Evolutionary conservation across 2,113 vertebrate genomes (phyloP), one percentile per base, ranked within the genome.

Genomic region (Cyphomyrus plagiostoma): DNA sequence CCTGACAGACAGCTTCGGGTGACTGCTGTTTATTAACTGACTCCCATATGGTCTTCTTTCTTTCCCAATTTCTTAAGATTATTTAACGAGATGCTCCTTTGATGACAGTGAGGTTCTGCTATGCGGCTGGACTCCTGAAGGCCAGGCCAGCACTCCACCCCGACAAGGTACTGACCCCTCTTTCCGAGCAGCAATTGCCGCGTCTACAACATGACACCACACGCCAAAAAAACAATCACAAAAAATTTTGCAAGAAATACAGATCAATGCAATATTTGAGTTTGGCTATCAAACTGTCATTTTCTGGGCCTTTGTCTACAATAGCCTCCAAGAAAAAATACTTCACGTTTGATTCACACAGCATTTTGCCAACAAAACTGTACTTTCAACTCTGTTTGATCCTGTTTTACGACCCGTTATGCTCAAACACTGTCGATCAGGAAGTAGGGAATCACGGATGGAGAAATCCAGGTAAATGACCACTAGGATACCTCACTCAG

Each of bases 101-200:
- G 93, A 96, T 85, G 92, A 93, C 89, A 92, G 95, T 84, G 92
- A 90, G 30, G 91, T 90, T 48, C 92, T 92, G 15, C 93, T 95
- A 88, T 98, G 97, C 93, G 95, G 96, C 90, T 97, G 97, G 97
- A 95, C 90, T 5, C 88, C 92, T n/a, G 93, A 94, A 80, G 0
- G 93, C 19, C 95, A 95, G 94, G 95, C 95, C 89, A 91, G 93
- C 86, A 93, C 90, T 17, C 95, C 94, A 49, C 39, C 30, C 1
- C 91, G 83, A 92, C 93, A 94, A 0, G 96, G 97, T 93, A 97
- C 92, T 90, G n/a, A 35, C 85, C 48, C 26, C 9, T 17, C n/a
- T 85, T 10, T n/a, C 39, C 23, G 0, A 50, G 23, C 83, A 48
- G 74, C 19, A 0, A 7, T 52, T 26, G 11, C 17, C 30, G 19